Conservation (phyloP, 2,113 vertebrate species). For the Montifringilla adamsi region DNA sequence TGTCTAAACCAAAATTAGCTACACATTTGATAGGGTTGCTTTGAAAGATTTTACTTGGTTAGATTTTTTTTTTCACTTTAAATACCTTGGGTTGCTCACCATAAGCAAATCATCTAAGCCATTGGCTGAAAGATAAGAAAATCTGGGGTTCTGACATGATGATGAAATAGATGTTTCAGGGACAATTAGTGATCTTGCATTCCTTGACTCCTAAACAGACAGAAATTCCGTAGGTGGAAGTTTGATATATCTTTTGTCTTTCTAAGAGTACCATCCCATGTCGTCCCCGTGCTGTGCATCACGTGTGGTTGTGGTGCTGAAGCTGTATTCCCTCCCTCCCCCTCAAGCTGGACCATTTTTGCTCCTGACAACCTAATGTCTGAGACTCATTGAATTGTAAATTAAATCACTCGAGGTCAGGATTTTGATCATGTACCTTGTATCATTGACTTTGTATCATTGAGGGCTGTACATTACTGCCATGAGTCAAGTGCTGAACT, state of each 20-base stretch:
- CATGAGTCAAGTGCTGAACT: neutral
- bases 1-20: neutral
- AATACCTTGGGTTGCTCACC: neutral
- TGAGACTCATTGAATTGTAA: neutral
- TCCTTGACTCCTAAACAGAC: neutral
- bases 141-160: neutral
- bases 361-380: neutral
- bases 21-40: neutral
- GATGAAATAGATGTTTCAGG: neutral
- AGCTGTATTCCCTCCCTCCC: neutral
- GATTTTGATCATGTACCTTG: neutral
- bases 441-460: neutral
- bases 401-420: neutral
- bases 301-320: neutral
- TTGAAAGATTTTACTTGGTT: neutral
- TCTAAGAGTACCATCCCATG: rapidly evolving
- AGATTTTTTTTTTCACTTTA: neutral
- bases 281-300: too few relatives aligned
- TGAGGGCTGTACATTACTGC: neutral
- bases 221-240: neutral
- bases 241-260: neutral
- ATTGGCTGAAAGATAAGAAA: neutral
- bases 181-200: neutral
- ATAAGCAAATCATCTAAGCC: neutral
- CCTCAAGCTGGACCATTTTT: neutral